Evolutionary conservation across 1,140 invertebrate genomes (phyloP), one percentile per base, ranked within the genome.

Genomic region (Apis florea): DNA sequence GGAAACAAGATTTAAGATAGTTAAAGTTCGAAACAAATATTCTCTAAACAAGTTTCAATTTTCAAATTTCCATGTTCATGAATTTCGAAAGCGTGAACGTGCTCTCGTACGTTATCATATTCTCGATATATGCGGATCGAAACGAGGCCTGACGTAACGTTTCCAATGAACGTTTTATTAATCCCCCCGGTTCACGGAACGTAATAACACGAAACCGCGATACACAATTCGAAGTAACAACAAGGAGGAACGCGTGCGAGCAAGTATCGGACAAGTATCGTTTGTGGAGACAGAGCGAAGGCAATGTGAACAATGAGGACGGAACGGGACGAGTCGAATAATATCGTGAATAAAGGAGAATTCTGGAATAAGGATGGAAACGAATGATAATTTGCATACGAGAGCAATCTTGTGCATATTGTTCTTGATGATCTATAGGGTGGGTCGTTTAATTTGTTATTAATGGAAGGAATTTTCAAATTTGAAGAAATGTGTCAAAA

Each of bases 361-460:
- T 63, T 63, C 12, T 19, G 4, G 24, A 51, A 21, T 19, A 54
- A 67, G 19, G 31, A 68, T 19, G 11, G 51, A 58, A 79, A 54
- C 1, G 59, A 54, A 63, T 64, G 66, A 79, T 66, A 79, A 64
- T 53, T 79, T 54, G 6, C 19, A 40, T 40, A 15, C 49, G 21
- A 47, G 49, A 51, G 1, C n/a, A 24, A 73, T n/a, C 31, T n/a
- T n/a, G n/a, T n/a, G n/a, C n/a, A n/a, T n/a, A n/a, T n/a, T n/a
- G n/a, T n/a, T n/a, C n/a, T n/a, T n/a, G n/a, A n/a, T n/a, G n/a
- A n/a, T n/a, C n/a, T n/a, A n/a, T n/a, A n/a, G n/a, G n/a, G n/a
- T n/a, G n/a, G n/a, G n/a, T n/a, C n/a, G n/a, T n/a, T n/a, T n/a
- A n/a, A n/a, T n/a, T n/a, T n/a, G n/a, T n/a, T n/a, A n/a, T n/a